A percentile compares a stretch with the other conserved stretches of the same genome.
Evolutionary conservation across 2,888 invertebrate species (phyloP).

Genomic region (Mamestra brassicae): DNA sequence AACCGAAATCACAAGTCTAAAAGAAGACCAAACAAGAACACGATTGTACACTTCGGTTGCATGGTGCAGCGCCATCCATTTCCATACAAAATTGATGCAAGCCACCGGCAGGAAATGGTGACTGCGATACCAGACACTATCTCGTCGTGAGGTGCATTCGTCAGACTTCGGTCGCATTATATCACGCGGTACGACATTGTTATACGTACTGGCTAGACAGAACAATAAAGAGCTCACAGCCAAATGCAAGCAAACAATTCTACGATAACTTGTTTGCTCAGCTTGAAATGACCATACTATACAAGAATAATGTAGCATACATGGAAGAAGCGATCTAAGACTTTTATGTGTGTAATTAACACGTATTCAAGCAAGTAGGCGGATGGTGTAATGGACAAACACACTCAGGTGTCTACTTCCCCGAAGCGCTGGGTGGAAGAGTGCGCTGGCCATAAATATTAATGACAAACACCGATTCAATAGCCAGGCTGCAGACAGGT

Average conservation of each 20-base stretch:
- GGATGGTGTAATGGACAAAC: constrained; percentile 81
- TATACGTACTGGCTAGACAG: constrained; percentile 46
- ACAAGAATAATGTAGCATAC: constrained; percentile 40
- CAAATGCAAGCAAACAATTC: constrained; percentile 48
- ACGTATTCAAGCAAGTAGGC: constrained; percentile 66
- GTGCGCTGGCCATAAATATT: constrained; percentile 87
- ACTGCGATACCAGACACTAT: constrained; percentile 75
- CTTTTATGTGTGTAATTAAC: constrained; percentile 69
- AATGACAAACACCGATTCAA: constrained; percentile 87
- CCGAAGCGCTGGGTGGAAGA: constrained; percentile 83
- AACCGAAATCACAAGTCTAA: constrained; percentile 27
- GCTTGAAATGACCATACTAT: constrained; percentile 50
- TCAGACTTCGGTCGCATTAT: constrained; percentile 70
- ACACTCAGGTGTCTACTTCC: constrained; percentile 81
- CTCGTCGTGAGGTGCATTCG: constrained; percentile 72
- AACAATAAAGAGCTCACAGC: constrained; percentile 50
- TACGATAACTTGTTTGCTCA: constrained; percentile 42
- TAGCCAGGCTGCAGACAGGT: constrained; percentile 82
- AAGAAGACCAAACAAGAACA: constrained; percentile 52
- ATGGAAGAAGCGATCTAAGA: constrained; percentile 44
- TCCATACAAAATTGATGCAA: constrained; percentile 81
- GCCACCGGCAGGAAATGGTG: constrained; percentile 75
- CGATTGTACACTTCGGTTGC: constrained; percentile 69
- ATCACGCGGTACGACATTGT: constrained; percentile 69
- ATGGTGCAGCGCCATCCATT: constrained; percentile 74